A percentile compares a stretch with the other conserved stretches of the same genome.
phyloP scores from a whole-genome alignment of 2,888 invertebrate species.

The Odontocolon sp. region DNA sequence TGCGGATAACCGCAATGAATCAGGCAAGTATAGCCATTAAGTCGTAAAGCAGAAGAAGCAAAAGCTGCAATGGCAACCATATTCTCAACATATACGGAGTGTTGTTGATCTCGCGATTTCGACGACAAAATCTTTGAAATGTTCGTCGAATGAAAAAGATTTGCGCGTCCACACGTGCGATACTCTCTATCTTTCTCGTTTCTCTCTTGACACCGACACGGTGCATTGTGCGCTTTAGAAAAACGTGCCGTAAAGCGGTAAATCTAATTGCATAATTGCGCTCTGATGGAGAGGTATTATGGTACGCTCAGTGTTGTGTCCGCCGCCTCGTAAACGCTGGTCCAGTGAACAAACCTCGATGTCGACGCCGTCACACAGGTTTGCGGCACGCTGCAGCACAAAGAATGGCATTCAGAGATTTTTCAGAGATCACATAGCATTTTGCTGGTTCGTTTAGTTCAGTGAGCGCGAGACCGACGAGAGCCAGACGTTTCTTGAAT shows the following conservation, averaged over 20 bases:
- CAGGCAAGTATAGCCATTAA: conserved; percentile 44
- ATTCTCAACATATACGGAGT: too few relatives aligned
- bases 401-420: conserved; percentile 59
- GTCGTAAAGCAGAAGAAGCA: conserved; percentile 43
- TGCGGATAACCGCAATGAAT: conserved; percentile 42
- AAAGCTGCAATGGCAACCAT: not conserved
- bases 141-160: not conserved
- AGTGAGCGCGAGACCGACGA: not conserved
- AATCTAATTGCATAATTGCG: conserved; percentile 68
- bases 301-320: conserved; percentile 7
- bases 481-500: not conserved
- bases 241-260: conserved; percentile 58
- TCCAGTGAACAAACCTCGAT: not conserved
- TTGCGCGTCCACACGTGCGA: not conserved
- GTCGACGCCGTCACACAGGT: not conserved
- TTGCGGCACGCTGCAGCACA: conserved; percentile 9
- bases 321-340: conserved; percentile 6
- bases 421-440: not conserved
- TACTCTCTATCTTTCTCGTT: not conserved
- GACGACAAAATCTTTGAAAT: not conserved
- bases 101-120: not conserved
- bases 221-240: not conserved
- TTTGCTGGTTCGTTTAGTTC: not conserved
- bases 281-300: conserved; percentile 57
- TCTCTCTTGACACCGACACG: not conserved